Base-by-base conservation (phyloP, 2,797 vertebrate species). In the Masticophis lateralis region DNA sequence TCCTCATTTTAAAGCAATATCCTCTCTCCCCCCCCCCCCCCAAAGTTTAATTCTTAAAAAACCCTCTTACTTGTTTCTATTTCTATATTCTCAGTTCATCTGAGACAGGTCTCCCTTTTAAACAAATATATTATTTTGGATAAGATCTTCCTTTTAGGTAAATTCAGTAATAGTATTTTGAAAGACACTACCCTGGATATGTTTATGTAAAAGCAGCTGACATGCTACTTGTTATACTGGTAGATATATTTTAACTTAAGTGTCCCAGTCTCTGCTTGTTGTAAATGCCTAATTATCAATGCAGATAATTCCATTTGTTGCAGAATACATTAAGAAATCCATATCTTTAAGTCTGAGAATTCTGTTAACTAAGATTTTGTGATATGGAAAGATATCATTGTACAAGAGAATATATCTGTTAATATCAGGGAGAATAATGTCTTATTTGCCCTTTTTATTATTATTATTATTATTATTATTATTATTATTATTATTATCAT, bases 341-440 rank as follows among this genome's bases (percentile, higher is more conserved):
- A 95, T 94, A 92, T 94, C 94, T 96, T 94, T 94, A 95, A 95
- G 95, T 95, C 88, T 86, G 94, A 96, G 94, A 94, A 94, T 95
- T 96, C 96, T 92, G 93, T 95, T 96, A 93, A 87, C 96, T 60
- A 86, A 96, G 96, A 90, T 91, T 96, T 94, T 2, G 63, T 94
- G 96, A 95, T 95, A 94, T 94, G 93, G 93, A 94, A 94, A 95
- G 93, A 96, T 93, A 95, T 96, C 96, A 79, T 96, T 60, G 95
- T 94, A 89, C 96, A 97, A 94, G 93, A 94, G 96, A 95, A 95
- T 95, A 4, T 96, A 97, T 97, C 96, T 97, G 96, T 97, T 96
- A 96, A 95, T 97, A 97, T 98, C 97, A 97, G 95, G 96, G 98
- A 97, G 97, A 98, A 93, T 57, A 98, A 97, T 97, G 96, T 95